Evolutionary conservation across 2,888 invertebrate genomes (phyloP).

Genomic region (Euphydryas editha): DNA sequence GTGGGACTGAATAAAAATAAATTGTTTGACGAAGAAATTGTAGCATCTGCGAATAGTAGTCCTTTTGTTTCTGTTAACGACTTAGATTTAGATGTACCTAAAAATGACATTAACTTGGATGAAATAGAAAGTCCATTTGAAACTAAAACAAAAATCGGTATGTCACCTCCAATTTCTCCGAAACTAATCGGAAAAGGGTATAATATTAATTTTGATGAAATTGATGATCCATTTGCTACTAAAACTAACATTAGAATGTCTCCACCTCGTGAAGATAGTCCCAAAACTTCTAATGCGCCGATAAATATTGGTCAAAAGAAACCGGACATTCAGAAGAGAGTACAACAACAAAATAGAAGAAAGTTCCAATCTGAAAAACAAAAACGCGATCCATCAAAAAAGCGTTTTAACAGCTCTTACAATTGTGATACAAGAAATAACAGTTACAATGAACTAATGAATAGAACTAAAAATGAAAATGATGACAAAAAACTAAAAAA

Average conservation of each 20-base stretch:
- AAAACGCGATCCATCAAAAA: constrained; percentile 39
- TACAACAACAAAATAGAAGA: constrained; percentile 51
- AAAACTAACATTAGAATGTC: constrained; percentile 67
- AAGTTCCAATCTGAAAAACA: constrained; percentile 59
- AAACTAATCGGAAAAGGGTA: constrained; percentile 67
- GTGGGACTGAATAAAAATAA: background rate
- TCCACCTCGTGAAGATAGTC: constrained; percentile 50
- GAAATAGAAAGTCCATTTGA: constrained; percentile 37
- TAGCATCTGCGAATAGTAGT: constrained; percentile 15
- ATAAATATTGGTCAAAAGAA: constrained; percentile 14
- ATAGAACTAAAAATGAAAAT: background rate
- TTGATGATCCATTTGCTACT: constrained; percentile 71
- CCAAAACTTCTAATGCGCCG: constrained; percentile 22
- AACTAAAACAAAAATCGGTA: constrained; percentile 43
- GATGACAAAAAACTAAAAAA: background rate
- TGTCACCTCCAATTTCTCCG: constrained; percentile 60
- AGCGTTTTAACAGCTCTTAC: constrained; percentile 43
- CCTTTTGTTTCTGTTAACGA: constrained; percentile 18
- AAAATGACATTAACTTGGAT: constrained; percentile 12
- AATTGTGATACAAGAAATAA: constrained; percentile 10
- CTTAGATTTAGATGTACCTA: constrained; percentile 14
- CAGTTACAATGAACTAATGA: background rate
- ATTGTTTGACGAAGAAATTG: constrained; percentile 17
- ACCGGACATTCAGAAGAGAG: constrained; percentile 15
- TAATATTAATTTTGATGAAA: constrained; percentile 72